Evolutionary conservation across 1,140 invertebrate species (phyloP), one percentile per base, ranked within the genome.

Genomic region (Arctopsyche grandis): DNA sequence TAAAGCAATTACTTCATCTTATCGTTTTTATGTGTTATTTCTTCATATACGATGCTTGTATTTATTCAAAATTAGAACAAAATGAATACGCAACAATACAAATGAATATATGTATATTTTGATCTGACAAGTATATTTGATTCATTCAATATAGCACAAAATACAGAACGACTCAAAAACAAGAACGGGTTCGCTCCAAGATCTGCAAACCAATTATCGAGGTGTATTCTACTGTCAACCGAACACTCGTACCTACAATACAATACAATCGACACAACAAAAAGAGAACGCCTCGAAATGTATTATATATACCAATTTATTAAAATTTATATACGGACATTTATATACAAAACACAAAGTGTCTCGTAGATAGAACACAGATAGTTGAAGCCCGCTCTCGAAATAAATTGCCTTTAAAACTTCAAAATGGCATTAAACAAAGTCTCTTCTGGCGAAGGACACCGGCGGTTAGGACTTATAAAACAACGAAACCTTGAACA

Each of bases 351-450:
- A 4, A 38, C 7, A 38, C 29, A 38, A 38, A 1, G 29, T 38
- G 3, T 7, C 16, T 52, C 3, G 48, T 52, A 52, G 4, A n/a
- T n/a, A n/a, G n/a, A n/a, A n/a, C n/a, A n/a, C 12, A 52, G 3
- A 16, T 60, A 24, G 46, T 75, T 75, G 16, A 75, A 38, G 43
- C 52, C 26, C 26, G 21, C 60, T 14, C 9, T 14, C 9, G 22
- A 22, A 77, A 77, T 69, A 69, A 69, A 77, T 77, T 69, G 60
- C 66, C 75, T 69, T 48, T 46, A 69, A 77, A 75, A 75, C 46
- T 75, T 75, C 48, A 7, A 26, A 75, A 75, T 75, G 74, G 3
- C 43, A 69, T 77, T 77, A 69, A n/a, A 43, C 14, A 24, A 69
- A 77, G 58, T 77, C 22, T 19, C 71, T 56, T 73, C 21, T 58